Conservation (phyloP, 2,113 vertebrate genomes). For the Orthonyx spaldingii region DNA sequence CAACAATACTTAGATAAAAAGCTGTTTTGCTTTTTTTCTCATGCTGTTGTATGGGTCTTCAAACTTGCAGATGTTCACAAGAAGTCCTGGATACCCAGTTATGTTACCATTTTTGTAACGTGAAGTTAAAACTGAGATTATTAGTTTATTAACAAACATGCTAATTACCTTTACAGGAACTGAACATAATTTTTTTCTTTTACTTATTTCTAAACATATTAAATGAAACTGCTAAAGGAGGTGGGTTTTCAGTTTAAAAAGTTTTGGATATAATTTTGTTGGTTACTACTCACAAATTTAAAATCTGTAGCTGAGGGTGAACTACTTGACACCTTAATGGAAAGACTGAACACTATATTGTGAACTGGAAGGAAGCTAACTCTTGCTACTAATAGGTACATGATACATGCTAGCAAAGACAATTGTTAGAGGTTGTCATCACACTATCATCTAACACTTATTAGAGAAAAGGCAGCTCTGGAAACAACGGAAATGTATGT, state of each 20-base stretch:
- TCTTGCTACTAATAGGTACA: not conserved
- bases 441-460: not conserved
- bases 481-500: not conserved
- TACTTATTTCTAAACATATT: not conserved
- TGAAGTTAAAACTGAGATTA: not conserved
- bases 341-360: not conserved
- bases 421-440: not conserved
- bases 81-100: not conserved
- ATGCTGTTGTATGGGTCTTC: not conserved
- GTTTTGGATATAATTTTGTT: not conserved
- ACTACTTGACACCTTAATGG: not conserved
- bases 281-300: not conserved
- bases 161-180: not conserved
- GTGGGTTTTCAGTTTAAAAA: not conserved
- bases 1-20: not conserved
- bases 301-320: not conserved
- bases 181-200: not conserved
- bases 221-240: not conserved
- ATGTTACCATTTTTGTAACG: not conserved
- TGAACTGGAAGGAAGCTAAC: not conserved
- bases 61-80: not conserved
- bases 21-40: not conserved
- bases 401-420: not conserved
- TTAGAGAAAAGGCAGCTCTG: not conserved
- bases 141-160: not conserved